Conservation (phyloP, 2,113 vertebrate species). For the Tragelaphus strepsiceros region DNA sequence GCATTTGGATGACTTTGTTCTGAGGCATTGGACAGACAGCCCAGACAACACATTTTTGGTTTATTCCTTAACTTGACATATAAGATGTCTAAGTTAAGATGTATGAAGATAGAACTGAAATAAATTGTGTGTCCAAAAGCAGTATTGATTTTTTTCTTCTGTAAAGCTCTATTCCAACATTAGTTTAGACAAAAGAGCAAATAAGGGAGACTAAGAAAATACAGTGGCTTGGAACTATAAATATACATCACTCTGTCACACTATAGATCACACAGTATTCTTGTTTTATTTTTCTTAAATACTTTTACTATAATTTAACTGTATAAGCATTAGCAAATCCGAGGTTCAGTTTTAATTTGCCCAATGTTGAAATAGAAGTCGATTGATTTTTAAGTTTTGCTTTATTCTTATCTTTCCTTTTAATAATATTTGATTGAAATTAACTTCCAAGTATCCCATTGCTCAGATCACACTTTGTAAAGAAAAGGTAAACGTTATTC, state of each 20-base stretch:
- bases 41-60: not conserved
- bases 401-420: not conserved
- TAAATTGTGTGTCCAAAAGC: conserved; percentile 49
- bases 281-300: conserved; percentile 1
- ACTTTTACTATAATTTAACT: not conserved
- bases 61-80: conserved; percentile 42
- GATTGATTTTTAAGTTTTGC: not conserved
- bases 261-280: not conserved
- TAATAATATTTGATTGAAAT: not conserved
- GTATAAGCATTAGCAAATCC: not conserved
- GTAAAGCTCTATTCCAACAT: conserved; percentile 19
- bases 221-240: not conserved
- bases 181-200: conserved; percentile 46
- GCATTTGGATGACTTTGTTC: not conserved
- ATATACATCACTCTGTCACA: not conserved
- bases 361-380: not conserved
- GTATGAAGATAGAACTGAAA: conserved; percentile 50
- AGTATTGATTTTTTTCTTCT: conserved; percentile 35
- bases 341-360: not conserved
- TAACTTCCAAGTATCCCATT: not conserved
- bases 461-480: not conserved
- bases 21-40: not conserved
- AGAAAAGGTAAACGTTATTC: not conserved
- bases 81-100: conserved; percentile 51
- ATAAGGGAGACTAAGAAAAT: conserved; percentile 35